Conservation (phyloP, 2,797 vertebrate genomes). For the Tragelaphus oryx region DNA sequence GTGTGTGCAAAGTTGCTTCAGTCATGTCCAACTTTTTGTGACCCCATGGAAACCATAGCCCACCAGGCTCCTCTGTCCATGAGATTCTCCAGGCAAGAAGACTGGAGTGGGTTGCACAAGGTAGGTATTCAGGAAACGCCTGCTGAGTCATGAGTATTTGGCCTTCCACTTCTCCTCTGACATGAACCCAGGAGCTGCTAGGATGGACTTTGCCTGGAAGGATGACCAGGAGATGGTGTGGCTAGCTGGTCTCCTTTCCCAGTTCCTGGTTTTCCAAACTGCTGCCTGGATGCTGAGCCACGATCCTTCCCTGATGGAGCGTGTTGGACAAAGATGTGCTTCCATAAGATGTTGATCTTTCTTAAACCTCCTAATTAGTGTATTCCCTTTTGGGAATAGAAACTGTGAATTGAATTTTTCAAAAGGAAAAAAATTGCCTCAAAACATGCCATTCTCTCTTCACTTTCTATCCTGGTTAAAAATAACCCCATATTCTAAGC, state of each 20-base stretch:
- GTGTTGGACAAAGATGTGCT: neutral
- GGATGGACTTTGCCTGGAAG: neutral
- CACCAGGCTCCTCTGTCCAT: neutral
- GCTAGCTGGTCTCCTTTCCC: neutral
- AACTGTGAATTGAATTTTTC: conserved; percentile 52
- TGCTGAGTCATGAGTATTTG: rapidly evolving
- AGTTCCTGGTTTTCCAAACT: neutral
- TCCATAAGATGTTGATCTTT: neutral
- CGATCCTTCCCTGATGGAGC: neutral
- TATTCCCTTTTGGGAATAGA: conserved; percentile 36
- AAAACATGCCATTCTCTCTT: conserved; percentile 51
- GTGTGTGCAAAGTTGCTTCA: neutral
- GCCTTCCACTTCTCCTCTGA: neutral
- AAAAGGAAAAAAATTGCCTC: conserved; percentile 20
- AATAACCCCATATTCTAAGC: conserved; percentile 54
- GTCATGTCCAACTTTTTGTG: neutral
- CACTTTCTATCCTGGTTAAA: conserved; percentile 51
- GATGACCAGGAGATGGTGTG: neutral
- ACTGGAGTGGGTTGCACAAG: neutral
- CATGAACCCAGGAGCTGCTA: neutral
- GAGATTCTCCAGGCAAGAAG: neutral
- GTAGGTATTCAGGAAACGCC: neutral
- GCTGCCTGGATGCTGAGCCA: neutral
- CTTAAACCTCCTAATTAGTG: conserved; percentile 23
- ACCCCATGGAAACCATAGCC: neutral